Percentiles rank a stretch among this genome's conserved stretches.
phyloP scores from a whole-genome alignment of 2,113 vertebrate genomes.

The Crocuta crocuta region DNA sequence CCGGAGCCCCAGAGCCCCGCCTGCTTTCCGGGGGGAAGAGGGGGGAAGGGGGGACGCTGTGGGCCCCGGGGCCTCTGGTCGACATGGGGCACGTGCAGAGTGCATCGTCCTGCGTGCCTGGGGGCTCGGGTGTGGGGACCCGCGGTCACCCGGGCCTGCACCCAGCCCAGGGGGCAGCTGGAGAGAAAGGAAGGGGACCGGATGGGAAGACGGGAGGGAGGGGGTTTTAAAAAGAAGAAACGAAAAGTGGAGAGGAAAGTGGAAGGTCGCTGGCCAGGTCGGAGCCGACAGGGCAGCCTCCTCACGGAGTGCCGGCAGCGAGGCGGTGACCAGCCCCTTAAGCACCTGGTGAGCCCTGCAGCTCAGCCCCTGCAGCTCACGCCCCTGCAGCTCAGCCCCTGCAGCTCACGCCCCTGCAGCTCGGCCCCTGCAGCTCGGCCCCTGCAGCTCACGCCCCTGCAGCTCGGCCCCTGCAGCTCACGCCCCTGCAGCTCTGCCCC shows the following conservation, averaged over 20 bases:
- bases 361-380: too few species aligned
- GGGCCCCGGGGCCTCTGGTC: neutral
- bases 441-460: too few species aligned
- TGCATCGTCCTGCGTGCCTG: neutral
- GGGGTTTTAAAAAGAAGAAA: neutral
- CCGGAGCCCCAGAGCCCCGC: neutral
- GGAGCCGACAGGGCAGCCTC: too few species aligned
- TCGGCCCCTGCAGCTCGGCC: too few species aligned
- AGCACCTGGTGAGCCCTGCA: too few species aligned
- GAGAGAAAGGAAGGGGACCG: neutral
- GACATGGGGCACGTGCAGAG: neutral
- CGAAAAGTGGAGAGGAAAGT: neutral
- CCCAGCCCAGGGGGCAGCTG: neutral
- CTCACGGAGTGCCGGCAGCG: too few species aligned
- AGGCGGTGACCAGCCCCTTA: too few species aligned
- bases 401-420: too few species aligned
- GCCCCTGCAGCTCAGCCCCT: too few species aligned
- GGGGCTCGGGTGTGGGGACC: neutral
- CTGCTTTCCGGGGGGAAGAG: neutral
- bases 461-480: too few species aligned
- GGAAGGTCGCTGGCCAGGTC: too few species aligned
- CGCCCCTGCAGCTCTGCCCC: too few species aligned
- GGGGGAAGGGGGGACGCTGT: neutral
- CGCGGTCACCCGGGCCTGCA: neutral
- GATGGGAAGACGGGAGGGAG: neutral